These are phyloP conservation scores for Parambassis ranga DNA, from an alignment of 2,797 vertebrate genomes.

Conservation along the genomic window DNA sequence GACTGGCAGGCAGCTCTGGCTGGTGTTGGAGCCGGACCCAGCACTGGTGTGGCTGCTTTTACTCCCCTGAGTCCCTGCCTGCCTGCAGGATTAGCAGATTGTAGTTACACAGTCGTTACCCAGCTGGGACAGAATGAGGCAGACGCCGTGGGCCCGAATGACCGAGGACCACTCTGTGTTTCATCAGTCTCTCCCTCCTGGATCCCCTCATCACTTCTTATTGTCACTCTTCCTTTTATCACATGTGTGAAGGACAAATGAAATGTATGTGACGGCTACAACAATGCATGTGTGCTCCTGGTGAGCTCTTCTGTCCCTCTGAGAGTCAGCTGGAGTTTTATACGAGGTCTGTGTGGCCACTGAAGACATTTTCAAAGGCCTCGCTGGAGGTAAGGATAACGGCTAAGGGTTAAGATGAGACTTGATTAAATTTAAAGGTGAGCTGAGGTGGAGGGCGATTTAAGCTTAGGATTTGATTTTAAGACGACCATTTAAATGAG, in stretches of 20 bases:
- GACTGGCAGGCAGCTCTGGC: constrained; percentile 29
- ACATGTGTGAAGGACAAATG: constrained; percentile 5
- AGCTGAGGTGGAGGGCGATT: neutral
- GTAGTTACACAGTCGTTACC: constrained; percentile 41
- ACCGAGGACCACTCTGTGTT: neutral
- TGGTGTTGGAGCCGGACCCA: constrained; percentile 25
- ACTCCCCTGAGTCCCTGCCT: constrained; percentile 30
- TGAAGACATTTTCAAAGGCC: neutral
- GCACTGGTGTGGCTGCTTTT: constrained; percentile 47
- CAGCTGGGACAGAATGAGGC: constrained; percentile 31
- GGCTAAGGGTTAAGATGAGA: neutral
- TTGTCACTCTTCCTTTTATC: neutral
- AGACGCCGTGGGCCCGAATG: neutral
- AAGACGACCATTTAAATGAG: neutral
- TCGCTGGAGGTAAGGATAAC: neutral
- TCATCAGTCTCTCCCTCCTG: constrained; percentile 1
- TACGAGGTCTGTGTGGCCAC: neutral
- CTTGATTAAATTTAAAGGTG: neutral
- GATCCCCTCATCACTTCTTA: neutral
- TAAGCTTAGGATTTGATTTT: neutral
- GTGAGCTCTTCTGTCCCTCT: neutral
- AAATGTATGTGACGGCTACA: neutral
- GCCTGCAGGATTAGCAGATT: constrained; percentile 42
- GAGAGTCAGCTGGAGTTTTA: neutral
- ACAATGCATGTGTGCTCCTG: neutral